phyloP scores from a whole-genome alignment of 2,797 vertebrate species.

The Carapus acus region DNA sequence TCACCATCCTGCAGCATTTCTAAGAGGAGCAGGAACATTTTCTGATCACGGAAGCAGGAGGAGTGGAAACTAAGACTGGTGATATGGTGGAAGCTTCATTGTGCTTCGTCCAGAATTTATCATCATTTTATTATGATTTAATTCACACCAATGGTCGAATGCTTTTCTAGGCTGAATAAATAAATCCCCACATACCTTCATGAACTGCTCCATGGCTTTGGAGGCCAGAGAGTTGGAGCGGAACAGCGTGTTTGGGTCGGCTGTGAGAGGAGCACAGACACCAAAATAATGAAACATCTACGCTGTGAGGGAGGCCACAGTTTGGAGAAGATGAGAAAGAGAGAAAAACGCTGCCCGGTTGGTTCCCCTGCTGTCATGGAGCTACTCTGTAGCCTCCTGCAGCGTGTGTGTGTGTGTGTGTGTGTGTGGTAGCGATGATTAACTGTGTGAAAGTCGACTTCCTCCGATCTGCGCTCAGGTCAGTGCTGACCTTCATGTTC shows the following conservation, averaged over 20 bases:
- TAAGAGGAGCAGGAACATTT: neutral
- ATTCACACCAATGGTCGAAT: too few relatives aligned
- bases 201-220: conserved; percentile 91
- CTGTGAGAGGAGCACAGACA: conserved; percentile 60
- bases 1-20: too few relatives aligned
- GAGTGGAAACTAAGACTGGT: neutral
- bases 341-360: too few relatives aligned
- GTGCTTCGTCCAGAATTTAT: too few relatives aligned
- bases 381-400: neutral
- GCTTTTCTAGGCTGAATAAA: conserved; percentile 9
- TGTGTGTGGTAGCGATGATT: neutral
- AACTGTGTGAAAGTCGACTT: neutral
- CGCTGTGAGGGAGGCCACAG: neutral
- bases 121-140: too few relatives aligned
- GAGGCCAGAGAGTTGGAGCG: conserved; percentile 89
- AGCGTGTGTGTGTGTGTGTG: too few relatives aligned
- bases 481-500: conserved; percentile 18
- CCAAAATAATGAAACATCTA: neutral
- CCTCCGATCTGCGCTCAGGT: neutral
- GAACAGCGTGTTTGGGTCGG: conserved; percentile 89
- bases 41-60: conserved; percentile 5
- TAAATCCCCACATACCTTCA: conserved; percentile 78
- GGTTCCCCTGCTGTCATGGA: too few relatives aligned
- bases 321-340: neutral
- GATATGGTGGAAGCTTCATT: too few relatives aligned